A percentile compares a stretch with the other conserved stretches of the same genome.
Evolutionary conservation across 2,888 invertebrate genomes (phyloP).

Genomic region (Andrena camellia): DNA sequence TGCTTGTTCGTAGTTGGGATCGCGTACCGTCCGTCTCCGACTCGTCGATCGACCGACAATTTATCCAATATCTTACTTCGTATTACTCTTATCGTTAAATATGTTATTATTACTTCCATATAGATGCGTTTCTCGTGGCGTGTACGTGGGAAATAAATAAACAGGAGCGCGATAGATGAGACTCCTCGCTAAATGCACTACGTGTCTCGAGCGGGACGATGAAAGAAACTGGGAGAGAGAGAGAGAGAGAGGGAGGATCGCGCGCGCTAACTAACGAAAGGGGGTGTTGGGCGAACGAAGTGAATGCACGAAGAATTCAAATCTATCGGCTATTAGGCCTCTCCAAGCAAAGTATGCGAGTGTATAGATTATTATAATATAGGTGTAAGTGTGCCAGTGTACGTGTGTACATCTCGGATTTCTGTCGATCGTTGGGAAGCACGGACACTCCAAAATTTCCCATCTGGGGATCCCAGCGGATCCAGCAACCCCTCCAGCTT

Average conservation of each 20-base stretch:
- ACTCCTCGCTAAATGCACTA: constrained; percentile 27
- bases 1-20: constrained; percentile 37
- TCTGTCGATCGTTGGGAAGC: constrained; percentile 40
- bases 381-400: constrained; percentile 15
- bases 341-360: constrained; percentile 63
- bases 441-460: background rate
- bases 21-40: constrained; percentile 48
- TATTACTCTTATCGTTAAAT: constrained; percentile 65
- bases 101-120: constrained; percentile 68
- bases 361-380: constrained; percentile 47
- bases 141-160: constrained; percentile 60
- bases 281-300: constrained; percentile 23
- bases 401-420: constrained; percentile 34
- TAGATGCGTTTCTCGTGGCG: constrained; percentile 55
- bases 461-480: background rate
- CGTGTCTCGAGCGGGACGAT: constrained; percentile 17
- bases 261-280: constrained; percentile 24
- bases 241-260: background rate
- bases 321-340: constrained; percentile 70
- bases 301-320: constrained; percentile 49
- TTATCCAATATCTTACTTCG: constrained; percentile 54
- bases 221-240: constrained; percentile 6
- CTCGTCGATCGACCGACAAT: constrained; percentile 59
- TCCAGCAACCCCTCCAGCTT: background rate
- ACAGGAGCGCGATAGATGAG: constrained; percentile 43